phyloP scores from a whole-genome alignment of 2,888 invertebrate genomes.

The Pterobdella sp. region DNA sequence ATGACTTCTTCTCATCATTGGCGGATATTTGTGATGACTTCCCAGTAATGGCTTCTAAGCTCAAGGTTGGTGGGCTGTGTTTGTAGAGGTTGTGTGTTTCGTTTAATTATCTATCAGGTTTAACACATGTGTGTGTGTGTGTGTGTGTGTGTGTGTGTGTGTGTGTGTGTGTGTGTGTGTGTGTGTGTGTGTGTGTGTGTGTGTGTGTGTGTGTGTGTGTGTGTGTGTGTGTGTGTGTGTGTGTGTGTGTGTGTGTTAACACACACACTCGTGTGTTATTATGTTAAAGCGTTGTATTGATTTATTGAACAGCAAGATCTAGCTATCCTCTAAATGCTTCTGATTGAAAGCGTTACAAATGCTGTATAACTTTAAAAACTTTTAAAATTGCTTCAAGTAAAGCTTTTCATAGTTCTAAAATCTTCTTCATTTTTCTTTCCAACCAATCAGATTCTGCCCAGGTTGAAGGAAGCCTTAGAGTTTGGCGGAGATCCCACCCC shows the following conservation, averaged over 20 bases:
- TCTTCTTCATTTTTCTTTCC: no score
- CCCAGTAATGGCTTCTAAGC: neutral
- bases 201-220: slow-evolving; percentile 29
- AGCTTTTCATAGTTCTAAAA: no score
- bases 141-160: slow-evolving; percentile 6
- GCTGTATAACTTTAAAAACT: no score
- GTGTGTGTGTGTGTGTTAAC: slow-evolving; percentile 18
- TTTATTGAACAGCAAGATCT: no score
- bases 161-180: slow-evolving; percentile 22
- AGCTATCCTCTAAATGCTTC: no score
- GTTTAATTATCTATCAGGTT: no score
- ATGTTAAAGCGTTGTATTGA: no score
- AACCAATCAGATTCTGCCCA: slow-evolving; percentile 92
- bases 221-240: slow-evolving; percentile 25
- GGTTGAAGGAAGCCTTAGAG: slow-evolving; percentile 84
- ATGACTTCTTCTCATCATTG: neutral
- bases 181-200: slow-evolving; percentile 24
- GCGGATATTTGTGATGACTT: neutral
- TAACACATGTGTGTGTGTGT: slow-evolving; percentile 9
- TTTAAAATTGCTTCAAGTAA: no score
- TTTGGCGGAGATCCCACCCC: slow-evolving; percentile 96
- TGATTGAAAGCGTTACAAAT: no score
- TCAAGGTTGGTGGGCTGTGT: no score
- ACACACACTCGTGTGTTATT: no score
- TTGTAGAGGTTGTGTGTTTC: no score